phyloP scores from a whole-genome alignment of 2,113 vertebrate species.

The Menidia beryllina region DNA sequence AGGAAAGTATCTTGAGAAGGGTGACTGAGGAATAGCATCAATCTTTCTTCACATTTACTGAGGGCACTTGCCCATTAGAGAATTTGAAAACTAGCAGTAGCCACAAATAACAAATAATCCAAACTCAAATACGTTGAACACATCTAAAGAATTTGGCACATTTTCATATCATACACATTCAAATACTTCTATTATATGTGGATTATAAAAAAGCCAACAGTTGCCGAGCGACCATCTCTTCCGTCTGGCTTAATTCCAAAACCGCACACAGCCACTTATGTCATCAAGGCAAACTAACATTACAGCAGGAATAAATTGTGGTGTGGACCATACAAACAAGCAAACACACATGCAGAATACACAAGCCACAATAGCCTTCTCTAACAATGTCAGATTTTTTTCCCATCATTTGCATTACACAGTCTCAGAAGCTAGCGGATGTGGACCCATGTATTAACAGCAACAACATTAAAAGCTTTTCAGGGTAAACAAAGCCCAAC shows the following conservation, averaged over 20 bases:
- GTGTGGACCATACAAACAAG: conserved; percentile 30
- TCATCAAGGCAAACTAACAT: conserved; percentile 38
- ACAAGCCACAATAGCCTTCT: conserved; percentile 7
- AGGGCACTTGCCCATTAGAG: no score
- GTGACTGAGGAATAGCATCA: conserved; percentile 5
- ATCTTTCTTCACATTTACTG: no score
- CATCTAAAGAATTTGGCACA: no score
- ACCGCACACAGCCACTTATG: conserved; percentile 33
- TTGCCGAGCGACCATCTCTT: conserved; percentile 59
- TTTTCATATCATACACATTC: conserved; percentile 3
- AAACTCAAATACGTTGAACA: no score
- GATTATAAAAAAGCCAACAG: conserved; percentile 36
- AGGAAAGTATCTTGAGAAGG: conserved; percentile 4
- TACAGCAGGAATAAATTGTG: conserved; percentile 10
- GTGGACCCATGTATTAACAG: conserved; percentile 18
- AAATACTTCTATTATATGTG: conserved; percentile 19
- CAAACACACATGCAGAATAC: conserved; percentile 16
- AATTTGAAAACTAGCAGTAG: not conserved
- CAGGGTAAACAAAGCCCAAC: conserved; percentile 39
- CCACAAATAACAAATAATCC: no score
- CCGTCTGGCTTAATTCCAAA: conserved; percentile 34
- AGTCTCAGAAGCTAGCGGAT: conserved; percentile 18
- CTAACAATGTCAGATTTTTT: not conserved
- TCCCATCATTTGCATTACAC: conserved; percentile 23
- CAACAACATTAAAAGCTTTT: conserved; percentile 38